A percentile compares a stretch with the other conserved stretches of the same genome.
Conservation (phyloP, 2,113 vertebrate genomes). For the Okapia johnstoni region DNA sequence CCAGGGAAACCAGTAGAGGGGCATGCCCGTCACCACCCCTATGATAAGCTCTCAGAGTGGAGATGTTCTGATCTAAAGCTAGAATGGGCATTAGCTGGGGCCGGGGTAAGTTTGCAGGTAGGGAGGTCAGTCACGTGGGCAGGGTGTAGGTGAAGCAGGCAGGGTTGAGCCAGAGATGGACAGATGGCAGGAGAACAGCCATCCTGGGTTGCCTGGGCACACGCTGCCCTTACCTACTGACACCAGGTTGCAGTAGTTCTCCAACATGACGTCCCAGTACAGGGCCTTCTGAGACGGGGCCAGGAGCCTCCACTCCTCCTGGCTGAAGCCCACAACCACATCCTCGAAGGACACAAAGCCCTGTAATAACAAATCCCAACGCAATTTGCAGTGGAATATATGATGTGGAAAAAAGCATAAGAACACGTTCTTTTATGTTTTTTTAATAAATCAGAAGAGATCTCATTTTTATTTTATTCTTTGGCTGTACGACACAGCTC, state of each 20-base stretch:
- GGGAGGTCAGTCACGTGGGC: neutral
- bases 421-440: neutral
- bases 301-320: conserved; percentile 43
- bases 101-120: neutral
- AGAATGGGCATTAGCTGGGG: neutral
- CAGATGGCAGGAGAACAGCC: neutral
- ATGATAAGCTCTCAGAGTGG: neutral
- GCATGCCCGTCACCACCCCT: neutral
- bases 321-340: conserved; percentile 22
- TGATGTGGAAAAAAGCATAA: neutral
- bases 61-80: neutral
- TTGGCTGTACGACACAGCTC: neutral
- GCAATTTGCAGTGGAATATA: neutral
- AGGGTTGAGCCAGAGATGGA: neutral
- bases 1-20: neutral
- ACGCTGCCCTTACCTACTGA: neutral
- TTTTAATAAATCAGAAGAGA: neutral
- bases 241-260: conserved; percentile 13
- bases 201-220: neutral
- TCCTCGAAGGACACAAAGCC: neutral
- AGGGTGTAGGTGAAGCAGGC: neutral
- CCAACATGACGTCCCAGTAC: conserved; percentile 35
- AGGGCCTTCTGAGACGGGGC: neutral
- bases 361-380: neutral
- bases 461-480: neutral